These are phyloP conservation scores for Empis livida DNA, from an alignment of 2,888 invertebrate species.

Conservation along the genomic window DNA sequence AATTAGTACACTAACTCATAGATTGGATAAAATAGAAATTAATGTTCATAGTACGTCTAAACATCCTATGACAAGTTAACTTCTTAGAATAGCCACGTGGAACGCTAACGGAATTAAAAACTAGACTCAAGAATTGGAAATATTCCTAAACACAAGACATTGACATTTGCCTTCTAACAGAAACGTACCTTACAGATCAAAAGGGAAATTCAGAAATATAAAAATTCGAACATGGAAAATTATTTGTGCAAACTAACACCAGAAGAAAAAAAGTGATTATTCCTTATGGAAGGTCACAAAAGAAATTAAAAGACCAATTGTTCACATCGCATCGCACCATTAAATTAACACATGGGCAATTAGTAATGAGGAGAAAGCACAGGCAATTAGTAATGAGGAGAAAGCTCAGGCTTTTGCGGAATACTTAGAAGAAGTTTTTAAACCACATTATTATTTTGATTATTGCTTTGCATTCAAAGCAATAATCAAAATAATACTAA, in stretches of 20 bases:
- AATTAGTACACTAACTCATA: too few species aligned
- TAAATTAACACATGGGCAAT: background rate
- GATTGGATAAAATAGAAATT: too few species aligned
- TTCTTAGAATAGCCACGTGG: too few species aligned
- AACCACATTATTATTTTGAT: background rate
- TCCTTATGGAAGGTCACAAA: slow-evolving; percentile 2
- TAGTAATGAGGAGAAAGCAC: too few species aligned
- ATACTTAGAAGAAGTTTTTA: slow-evolving; percentile 2
- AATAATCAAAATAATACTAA: background rate
- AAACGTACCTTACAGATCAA: background rate
- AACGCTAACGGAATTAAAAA: too few species aligned
- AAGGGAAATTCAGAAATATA: background rate
- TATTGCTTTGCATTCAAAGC: too few species aligned
- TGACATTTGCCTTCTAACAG: too few species aligned
- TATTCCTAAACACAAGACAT: too few species aligned
- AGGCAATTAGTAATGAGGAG: background rate
- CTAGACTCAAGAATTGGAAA: too few species aligned
- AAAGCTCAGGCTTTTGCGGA: background rate
- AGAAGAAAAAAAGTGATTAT: background rate
- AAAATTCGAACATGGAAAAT: background rate
- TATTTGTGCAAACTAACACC: too few species aligned
- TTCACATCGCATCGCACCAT: background rate
- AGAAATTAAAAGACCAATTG: slow-evolving; percentile 2
- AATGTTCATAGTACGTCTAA: too few species aligned
- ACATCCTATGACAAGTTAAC: too few species aligned